A percentile compares a stretch with the other conserved stretches of the same genome.
phyloP scores from a whole-genome alignment of 2,888 invertebrate species.

The Trichopria drosophilae region DNA sequence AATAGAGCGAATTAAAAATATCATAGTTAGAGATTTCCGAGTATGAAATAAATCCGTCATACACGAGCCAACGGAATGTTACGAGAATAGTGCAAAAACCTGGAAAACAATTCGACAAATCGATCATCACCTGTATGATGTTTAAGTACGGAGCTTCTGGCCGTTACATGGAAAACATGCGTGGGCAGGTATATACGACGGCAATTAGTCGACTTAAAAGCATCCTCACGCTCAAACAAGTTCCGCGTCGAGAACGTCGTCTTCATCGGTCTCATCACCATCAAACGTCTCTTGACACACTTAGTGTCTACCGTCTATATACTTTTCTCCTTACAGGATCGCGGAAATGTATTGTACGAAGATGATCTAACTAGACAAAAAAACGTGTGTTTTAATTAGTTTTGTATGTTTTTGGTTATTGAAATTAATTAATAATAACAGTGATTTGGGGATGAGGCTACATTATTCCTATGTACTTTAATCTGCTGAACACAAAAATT shows the following conservation, averaged over 20 bases:
- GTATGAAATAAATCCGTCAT: no score
- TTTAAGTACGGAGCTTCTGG: background rate
- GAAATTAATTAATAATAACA: no score
- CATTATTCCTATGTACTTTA: no score
- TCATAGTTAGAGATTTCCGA: no score
- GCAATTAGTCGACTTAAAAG: constrained; percentile 43
- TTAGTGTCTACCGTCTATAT: constrained; percentile 36
- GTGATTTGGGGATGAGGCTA: no score
- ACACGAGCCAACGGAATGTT: background rate
- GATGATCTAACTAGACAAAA: no score
- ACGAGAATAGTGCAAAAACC: constrained; percentile 7
- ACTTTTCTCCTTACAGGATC: constrained; percentile 13
- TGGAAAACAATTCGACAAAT: constrained; percentile 24
- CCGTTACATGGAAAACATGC: constrained; percentile 7
- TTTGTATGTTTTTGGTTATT: no score
- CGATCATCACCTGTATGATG: constrained; percentile 25
- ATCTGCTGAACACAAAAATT: no score
- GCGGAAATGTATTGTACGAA: constrained; percentile 8
- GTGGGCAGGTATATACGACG: constrained; percentile 10
- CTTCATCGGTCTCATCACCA: constrained; percentile 31
- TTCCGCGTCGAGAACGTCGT: constrained; percentile 28
- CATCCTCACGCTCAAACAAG: constrained; percentile 32
- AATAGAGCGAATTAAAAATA: no score
- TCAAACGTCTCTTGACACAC: constrained; percentile 45
- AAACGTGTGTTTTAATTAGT: no score